Evolutionary conservation across 1,140 invertebrate genomes (phyloP).

Genomic region (Heliothis subflexa): DNA sequence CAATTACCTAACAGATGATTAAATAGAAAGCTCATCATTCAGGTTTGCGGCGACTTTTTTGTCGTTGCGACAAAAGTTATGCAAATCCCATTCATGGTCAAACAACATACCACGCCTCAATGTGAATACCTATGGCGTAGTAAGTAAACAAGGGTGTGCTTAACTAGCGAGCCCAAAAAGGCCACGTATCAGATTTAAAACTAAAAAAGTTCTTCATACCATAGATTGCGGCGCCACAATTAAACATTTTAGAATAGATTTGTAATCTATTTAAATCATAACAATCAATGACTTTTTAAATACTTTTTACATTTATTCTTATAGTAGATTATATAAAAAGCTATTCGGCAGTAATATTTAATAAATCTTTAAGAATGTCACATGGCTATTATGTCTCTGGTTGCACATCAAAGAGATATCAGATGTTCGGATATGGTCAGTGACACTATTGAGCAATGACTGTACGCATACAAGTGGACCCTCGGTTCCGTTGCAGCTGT

Average conservation of each 20-base stretch:
- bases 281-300: no score
- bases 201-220: no score
- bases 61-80: conserved; percentile 39
- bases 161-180: no score
- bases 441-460: conserved; percentile 13
- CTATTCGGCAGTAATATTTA: not conserved
- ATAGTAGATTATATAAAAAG: not conserved
- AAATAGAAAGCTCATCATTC: conserved; percentile 39
- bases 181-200: no score
- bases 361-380: not conserved
- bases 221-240: no score
- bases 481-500: conserved; percentile 11
- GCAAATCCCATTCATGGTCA: conserved; percentile 44
- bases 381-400: not conserved
- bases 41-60: conserved; percentile 11
- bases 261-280: no score
- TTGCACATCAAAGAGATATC: conserved; percentile 19
- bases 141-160: not conserved
- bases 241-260: no score
- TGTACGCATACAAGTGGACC: conserved; percentile 28
- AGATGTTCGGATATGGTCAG: conserved; percentile 11
- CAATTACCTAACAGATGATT: conserved; percentile 36
- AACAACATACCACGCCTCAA: conserved; percentile 23
- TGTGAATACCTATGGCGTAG: conserved; percentile 20
- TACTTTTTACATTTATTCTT: no score